Percentiles rank a stretch among this genome's conserved stretches.
These are phyloP conservation scores for Petrocephalus sullivani DNA, from an alignment of 2,797 vertebrate genomes.

Conservation along the genomic window DNA sequence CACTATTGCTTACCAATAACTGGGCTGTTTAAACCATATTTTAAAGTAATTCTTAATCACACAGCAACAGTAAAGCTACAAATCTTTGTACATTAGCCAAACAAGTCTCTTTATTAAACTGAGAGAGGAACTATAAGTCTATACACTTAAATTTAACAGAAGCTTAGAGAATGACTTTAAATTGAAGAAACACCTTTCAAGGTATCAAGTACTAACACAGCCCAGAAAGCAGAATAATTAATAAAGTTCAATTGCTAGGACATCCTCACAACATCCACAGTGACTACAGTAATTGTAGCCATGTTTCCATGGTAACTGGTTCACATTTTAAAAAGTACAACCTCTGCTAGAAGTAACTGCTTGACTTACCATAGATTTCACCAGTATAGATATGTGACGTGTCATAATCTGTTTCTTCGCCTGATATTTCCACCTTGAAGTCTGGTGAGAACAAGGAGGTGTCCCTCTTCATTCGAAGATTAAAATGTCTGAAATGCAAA, in stretches of 20 bases:
- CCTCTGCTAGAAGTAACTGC: slow-evolving; percentile 4
- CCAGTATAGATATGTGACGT: slow-evolving; percentile 96
- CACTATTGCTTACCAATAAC: background rate
- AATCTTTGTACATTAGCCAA: background rate
- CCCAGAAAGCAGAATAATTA: background rate
- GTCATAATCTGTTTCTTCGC: slow-evolving; percentile 71
- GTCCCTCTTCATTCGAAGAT: slow-evolving; percentile 88
- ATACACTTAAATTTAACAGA: background rate
- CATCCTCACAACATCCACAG: background rate
- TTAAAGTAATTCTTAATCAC: background rate
- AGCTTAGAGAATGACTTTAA: background rate
- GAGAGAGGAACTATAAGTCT: background rate
- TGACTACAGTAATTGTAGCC: background rate
- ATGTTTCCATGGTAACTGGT: background rate
- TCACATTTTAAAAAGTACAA: background rate
- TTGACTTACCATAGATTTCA: slow-evolving; percentile 82
- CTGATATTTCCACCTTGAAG: slow-evolving; percentile 79
- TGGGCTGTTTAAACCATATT: background rate
- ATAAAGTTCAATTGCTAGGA: background rate
- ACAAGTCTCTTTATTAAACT: background rate
- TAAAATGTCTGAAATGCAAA: slow-evolving; percentile 72
- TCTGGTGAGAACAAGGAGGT: slow-evolving; percentile 80
- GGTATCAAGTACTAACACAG: background rate
- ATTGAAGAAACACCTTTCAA: background rate
- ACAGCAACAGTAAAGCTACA: background rate